phyloP scores from a whole-genome alignment of 2,113 vertebrate species.

The Pelecanoides urinatrix region DNA sequence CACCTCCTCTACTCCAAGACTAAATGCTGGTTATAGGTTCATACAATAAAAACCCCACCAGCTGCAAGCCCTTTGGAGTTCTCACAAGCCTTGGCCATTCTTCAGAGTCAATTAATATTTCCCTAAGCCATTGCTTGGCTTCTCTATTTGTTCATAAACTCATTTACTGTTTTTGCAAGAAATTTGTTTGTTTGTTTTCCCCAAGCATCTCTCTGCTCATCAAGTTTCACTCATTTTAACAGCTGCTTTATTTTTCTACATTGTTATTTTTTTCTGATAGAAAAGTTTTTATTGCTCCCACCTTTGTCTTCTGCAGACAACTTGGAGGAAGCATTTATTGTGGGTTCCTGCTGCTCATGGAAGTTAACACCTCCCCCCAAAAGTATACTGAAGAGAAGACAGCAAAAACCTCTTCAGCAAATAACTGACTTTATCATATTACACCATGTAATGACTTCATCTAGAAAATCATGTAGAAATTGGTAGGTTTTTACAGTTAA shows the following conservation, averaged over 20 bases:
- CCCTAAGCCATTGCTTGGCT: background rate
- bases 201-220: background rate
- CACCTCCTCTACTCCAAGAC: background rate
- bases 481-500: background rate
- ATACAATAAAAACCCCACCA: background rate
- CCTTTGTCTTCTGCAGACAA: background rate
- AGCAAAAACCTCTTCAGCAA: background rate
- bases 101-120: background rate
- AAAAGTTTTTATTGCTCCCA: background rate
- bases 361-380: background rate
- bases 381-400: background rate
- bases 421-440: background rate
- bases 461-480: background rate
- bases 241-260: background rate
- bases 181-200: background rate
- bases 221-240: background rate
- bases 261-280: background rate
- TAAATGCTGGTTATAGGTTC: background rate
- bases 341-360: background rate
- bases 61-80: background rate
- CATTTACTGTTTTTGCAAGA: background rate
- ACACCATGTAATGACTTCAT: background rate
- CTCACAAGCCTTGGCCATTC: background rate
- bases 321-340: background rate
- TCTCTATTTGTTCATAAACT: background rate